Conservation (phyloP, 2,113 vertebrate genomes). For the Progne subis region DNA sequence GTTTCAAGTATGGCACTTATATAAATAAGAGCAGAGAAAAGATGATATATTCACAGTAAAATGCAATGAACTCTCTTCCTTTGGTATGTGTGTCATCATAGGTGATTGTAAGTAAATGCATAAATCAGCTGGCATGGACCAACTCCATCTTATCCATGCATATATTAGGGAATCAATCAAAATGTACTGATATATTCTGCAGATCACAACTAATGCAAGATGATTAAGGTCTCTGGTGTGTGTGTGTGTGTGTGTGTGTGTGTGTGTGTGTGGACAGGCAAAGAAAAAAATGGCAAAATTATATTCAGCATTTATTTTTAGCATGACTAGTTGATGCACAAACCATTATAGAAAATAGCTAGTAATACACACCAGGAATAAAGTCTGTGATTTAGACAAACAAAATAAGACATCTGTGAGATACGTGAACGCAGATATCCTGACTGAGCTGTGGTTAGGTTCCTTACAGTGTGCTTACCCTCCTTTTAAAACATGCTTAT, state of each 20-base stretch:
- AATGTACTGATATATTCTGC: constrained; percentile 44
- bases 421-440: constrained; percentile 53
- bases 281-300: constrained; percentile 77
- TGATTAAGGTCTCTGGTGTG: constrained; percentile 94
- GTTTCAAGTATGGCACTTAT: constrained; percentile 80
- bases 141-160: constrained; percentile 50
- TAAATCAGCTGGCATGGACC: constrained; percentile 41
- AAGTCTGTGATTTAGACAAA: constrained; percentile 54
- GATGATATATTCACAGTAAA: constrained; percentile 72
- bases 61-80: constrained; percentile 74
- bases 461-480: constrained; percentile 54
- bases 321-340: constrained; percentile 63
- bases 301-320: constrained; percentile 76
- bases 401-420: constrained; percentile 63
- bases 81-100: constrained; percentile 75
- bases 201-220: constrained; percentile 73
- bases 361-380: constrained; percentile 61
- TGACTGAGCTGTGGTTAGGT: constrained; percentile 47
- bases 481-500: constrained; percentile 62
- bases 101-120: constrained; percentile 50
- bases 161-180: neutral
- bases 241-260: neutral
- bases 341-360: constrained; percentile 59
- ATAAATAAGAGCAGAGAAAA: constrained; percentile 75
- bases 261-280: constrained; percentile 82